Conservation (phyloP, 1,140 invertebrate species). For the Diuraphis noxia region DNA sequence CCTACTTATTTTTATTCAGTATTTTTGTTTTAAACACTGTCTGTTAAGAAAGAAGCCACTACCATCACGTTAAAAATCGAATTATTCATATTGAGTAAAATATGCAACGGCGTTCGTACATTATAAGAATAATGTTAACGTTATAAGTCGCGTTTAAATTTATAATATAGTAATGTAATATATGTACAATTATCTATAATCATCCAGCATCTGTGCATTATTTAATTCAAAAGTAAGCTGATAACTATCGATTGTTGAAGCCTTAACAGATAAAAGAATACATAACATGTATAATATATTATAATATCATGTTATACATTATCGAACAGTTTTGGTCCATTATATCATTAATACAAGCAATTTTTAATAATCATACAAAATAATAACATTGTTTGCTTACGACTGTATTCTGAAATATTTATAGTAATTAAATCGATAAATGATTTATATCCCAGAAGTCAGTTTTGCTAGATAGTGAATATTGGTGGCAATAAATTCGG, state of each 20-base stretch:
- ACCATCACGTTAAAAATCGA: neutral
- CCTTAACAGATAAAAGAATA: no score
- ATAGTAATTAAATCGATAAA: neutral
- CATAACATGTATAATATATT: no score
- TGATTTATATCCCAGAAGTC: neutral
- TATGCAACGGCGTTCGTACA: neutral
- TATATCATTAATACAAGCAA: neutral
- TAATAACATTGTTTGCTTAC: neutral
- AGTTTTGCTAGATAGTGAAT: neutral
- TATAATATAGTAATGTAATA: neutral
- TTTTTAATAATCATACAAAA: neutral
- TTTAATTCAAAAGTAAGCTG: no score
- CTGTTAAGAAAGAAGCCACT: neutral
- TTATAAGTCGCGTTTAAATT: neutral
- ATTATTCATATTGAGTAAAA: neutral
- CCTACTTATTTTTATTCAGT: neutral
- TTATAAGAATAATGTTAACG: neutral
- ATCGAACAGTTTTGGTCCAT: no score
- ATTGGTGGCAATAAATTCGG: neutral
- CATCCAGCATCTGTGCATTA: no score
- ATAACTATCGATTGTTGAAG: no score
- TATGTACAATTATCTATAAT: no score
- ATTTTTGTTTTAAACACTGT: neutral
- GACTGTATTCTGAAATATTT: neutral
- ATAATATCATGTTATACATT: no score